Conservation (phyloP, 2,113 vertebrate species). For the Burhinus bistriatus region DNA sequence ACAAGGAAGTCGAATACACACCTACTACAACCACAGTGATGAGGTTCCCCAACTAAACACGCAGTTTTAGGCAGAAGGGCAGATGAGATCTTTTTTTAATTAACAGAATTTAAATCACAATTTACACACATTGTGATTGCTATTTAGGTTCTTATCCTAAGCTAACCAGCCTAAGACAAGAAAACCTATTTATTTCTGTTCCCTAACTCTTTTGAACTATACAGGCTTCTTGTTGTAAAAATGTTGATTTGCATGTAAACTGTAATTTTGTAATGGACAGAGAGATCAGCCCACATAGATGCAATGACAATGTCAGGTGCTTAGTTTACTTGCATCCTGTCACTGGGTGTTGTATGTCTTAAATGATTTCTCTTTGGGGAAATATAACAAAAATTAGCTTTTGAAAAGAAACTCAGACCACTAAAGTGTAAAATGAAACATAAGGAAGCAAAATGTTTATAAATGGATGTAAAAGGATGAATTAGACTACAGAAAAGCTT, state of each 20-base stretch:
- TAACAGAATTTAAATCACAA: neutral
- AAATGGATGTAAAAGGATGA: neutral
- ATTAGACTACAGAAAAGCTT: neutral
- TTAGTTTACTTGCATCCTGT: neutral
- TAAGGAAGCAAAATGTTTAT: neutral
- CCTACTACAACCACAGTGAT: neutral
- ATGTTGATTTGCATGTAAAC: neutral
- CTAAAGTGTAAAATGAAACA: neutral
- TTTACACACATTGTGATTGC: neutral
- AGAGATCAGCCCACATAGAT: neutral
- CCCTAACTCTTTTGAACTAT: neutral
- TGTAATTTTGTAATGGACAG: neutral
- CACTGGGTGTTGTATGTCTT: neutral
- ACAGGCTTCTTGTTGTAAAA: neutral
- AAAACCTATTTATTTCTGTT: neutral
- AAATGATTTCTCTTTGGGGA: neutral
- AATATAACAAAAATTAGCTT: neutral
- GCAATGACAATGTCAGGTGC: neutral
- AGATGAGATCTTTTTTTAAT: neutral
- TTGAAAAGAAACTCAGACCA: neutral
- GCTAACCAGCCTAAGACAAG: neutral
- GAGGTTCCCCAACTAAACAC: neutral
- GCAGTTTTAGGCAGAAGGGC: neutral
- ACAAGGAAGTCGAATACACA: neutral
- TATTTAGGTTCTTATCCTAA: neutral